phyloP scores from a whole-genome alignment of 2,888 invertebrate genomes.

The Noctua fimbriata region DNA sequence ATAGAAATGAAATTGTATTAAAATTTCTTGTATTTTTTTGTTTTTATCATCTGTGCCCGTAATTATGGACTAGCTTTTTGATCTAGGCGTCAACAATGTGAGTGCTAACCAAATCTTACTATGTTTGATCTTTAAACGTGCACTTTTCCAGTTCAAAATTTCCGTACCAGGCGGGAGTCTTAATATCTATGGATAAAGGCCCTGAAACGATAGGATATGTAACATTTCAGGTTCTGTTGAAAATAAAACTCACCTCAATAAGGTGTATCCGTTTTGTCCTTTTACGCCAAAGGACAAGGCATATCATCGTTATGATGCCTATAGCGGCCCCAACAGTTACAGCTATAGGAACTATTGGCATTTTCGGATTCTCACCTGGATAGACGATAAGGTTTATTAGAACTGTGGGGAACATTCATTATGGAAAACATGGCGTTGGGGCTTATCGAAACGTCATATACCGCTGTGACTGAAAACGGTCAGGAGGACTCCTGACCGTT shows the following conservation, averaged over 20 bases:
- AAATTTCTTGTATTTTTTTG: not conserved
- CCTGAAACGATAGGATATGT: not conserved
- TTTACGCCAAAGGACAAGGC: slow-evolving; percentile 30
- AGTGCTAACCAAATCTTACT: not conserved
- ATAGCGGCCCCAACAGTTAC: not conserved
- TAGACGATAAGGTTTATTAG: not conserved
- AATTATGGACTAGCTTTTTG: not conserved
- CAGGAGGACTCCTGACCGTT: no score
- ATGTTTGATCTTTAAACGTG: not conserved
- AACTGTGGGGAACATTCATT: not conserved
- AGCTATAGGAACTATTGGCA: not conserved
- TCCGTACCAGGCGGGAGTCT: not conserved
- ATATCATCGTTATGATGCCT: slow-evolving; percentile 12
- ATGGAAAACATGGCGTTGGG: no score
- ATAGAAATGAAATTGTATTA: not conserved
- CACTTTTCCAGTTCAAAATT: not conserved
- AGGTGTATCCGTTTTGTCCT: slow-evolving; percentile 10
- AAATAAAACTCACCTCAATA: slow-evolving; percentile 23
- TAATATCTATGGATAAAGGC: not conserved
- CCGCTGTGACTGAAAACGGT: no score
- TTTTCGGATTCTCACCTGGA: not conserved
- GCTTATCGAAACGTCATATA: no score
- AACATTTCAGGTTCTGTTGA: not conserved
- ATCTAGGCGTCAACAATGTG: not conserved
- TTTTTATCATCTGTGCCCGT: not conserved